Evolutionary conservation across 2,888 invertebrate genomes (phyloP).

Genomic region (Platynereis dumerilii): DNA sequence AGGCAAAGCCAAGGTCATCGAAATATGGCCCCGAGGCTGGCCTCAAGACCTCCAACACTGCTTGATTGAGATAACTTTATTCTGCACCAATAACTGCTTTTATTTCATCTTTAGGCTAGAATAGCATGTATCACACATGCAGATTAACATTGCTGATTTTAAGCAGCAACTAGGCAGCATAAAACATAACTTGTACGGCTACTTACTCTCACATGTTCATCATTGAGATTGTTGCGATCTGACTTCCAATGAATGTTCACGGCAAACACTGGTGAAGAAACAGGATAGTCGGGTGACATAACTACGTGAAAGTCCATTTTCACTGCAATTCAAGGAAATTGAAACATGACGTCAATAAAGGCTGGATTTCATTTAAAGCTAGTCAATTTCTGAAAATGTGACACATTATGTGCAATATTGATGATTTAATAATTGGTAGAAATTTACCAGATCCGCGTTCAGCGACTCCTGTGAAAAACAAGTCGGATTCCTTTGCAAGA

Average conservation of each 20-base stretch:
- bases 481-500: slow-evolving; percentile 55
- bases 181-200: too few species aligned
- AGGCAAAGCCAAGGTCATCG: too few species aligned
- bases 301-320: slow-evolving; percentile 79
- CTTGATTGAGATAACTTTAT: too few species aligned
- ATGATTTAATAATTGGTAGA: too few species aligned
- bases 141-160: too few species aligned
- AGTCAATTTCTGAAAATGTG: background rate
- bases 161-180: too few species aligned
- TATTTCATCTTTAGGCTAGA: too few species aligned
- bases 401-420: background rate
- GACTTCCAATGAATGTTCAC: slow-evolving; percentile 77
- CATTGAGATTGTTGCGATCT: slow-evolving; percentile 71
- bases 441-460: slow-evolving; percentile 75
- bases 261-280: slow-evolving; percentile 78
- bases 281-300: slow-evolving; percentile 84
- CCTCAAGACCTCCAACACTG: too few species aligned
- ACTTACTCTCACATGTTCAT: slow-evolving; percentile 74
- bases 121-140: too few species aligned
- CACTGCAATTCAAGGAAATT: slow-evolving; percentile 69
- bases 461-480: slow-evolving; percentile 77
- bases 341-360: background rate
- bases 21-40: too few species aligned
- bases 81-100: too few species aligned
- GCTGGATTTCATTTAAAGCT: background rate